A percentile compares a stretch with the other conserved stretches of the same genome.
Conservation (phyloP, 92 coral and sea anemone species). For the Bergia sp. region DNA sequence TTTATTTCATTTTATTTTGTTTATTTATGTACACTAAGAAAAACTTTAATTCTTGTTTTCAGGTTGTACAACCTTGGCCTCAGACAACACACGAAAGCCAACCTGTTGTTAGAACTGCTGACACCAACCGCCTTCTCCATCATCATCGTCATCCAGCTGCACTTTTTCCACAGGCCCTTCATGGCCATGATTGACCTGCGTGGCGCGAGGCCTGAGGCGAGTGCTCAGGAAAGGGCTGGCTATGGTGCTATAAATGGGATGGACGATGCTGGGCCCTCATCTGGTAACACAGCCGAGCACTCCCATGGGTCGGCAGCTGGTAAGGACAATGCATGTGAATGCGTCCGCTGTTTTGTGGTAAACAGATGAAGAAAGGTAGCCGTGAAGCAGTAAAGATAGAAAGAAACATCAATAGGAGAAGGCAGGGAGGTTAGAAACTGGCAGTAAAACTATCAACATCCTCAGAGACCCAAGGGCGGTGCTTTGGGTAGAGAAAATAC, state of each 20-base stretch:
- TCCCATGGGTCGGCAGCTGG: slow-evolving; percentile 23
- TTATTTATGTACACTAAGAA: too few species aligned
- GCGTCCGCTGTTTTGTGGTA: background rate
- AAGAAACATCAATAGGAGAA: too few species aligned
- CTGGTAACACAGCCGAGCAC: slow-evolving; percentile 9
- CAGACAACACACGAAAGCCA: slow-evolving; percentile 98
- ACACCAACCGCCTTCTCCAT: slow-evolving; percentile 98
- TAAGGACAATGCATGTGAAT: background rate
- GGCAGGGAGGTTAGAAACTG: too few species aligned
- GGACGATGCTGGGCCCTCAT: slow-evolving; percentile 39
- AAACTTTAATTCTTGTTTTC: background rate
- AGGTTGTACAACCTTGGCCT: slow-evolving; percentile 97
- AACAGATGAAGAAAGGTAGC: background rate
- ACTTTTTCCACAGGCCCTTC: slow-evolving; percentile 96
- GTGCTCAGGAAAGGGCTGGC: slow-evolving; percentile 11
- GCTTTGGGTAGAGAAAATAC: too few species aligned
- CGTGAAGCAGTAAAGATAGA: background rate
- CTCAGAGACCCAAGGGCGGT: too few species aligned
- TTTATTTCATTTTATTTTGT: too few species aligned
- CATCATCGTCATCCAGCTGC: slow-evolving; percentile 94
- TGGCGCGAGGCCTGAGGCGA: slow-evolving; percentile 56
- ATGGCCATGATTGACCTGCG: slow-evolving; percentile 97
- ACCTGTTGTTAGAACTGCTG: slow-evolving; percentile 84
- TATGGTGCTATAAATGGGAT: slow-evolving; percentile 41
- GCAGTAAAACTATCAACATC: too few species aligned